Evolutionary conservation across 2,113 vertebrate species (phyloP), one percentile per base, ranked within the genome.

Genomic region (Rhinoptilus africanus): DNA sequence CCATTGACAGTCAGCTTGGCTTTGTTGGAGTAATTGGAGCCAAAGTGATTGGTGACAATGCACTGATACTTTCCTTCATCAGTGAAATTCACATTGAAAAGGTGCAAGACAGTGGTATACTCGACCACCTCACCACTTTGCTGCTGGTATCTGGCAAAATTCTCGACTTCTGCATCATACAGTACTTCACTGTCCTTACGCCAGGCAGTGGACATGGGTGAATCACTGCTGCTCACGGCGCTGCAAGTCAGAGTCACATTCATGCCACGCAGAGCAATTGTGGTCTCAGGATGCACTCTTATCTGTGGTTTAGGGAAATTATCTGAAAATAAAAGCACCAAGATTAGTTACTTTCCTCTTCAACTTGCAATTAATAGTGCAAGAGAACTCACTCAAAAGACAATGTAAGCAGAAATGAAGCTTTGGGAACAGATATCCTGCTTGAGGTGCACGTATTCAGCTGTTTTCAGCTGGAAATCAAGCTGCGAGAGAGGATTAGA

Each of bases 61-160:
- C 98, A 99, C 92, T 99, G 98, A 11, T 99, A 99, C 89, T 95
- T 98, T 27, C 98, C 98, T 93, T 99, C 98, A 57, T 99, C 98
- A 8, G 98, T 99, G 97, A 99, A 99, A 77, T 99, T 99, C 84
- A 99, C 98, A 32, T 86, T 98, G 93, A 97, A 98, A 64, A 99
- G 97, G 75, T 98, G 98, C 83, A 99, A 92, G 68, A 98, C 76
- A 11, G 98, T 98, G 37, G 98, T 98, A 24, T 98, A 98, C 48
- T 99, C 98, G 4, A 98, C 95, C 43, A 98, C 92, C 90, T 98
- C 98, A 4, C 85, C 95, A 26, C 94, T 97, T 32, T 97, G 97
- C 54, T 98, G 97, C 87, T 92, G 97, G 26, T 98, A 98, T 10
- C 98, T 97, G 86, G 98, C 98, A 88, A 98, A 98, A 47, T 98